Conservation (phyloP, 2,113 vertebrate species). For the Pygathrix nemaeus region DNA sequence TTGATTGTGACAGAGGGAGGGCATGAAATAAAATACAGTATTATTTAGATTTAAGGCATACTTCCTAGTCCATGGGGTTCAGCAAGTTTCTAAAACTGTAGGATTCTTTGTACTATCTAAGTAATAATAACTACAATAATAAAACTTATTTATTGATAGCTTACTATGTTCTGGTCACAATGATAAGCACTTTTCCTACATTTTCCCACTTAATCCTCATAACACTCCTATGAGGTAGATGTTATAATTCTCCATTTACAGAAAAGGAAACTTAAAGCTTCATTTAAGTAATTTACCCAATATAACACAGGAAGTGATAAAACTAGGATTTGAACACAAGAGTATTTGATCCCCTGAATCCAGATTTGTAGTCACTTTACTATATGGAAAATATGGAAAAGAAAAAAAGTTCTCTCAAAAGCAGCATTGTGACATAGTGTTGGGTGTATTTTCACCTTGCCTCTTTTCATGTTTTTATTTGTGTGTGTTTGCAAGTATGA, state of each 20-base stretch:
- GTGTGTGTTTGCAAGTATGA: conserved; percentile 43
- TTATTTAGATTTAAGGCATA: conserved; percentile 5
- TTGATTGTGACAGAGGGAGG: conserved; percentile 34
- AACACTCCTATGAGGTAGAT: neutral
- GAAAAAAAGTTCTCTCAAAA: conserved; percentile 36
- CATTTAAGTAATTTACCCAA: neutral
- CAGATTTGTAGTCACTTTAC: neutral
- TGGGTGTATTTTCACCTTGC: conserved; percentile 43
- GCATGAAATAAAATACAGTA: neutral
- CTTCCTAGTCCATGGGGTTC: neutral
- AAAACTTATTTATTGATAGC: neutral
- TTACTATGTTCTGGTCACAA: neutral
- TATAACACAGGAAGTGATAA: neutral
- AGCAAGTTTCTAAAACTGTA: neutral
- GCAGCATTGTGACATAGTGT: neutral
- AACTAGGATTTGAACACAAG: conserved; percentile 18
- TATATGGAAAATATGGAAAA: neutral
- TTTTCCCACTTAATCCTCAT: neutral
- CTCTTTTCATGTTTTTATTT: conserved; percentile 67
- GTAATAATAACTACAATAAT: neutral
- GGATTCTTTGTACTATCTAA: neutral
- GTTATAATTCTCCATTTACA: conserved; percentile 9
- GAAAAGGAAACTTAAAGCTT: neutral
- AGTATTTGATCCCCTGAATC: conserved; percentile 1
- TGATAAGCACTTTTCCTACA: neutral